A percentile compares a stretch with the other conserved stretches of the same genome.
phyloP scores from a whole-genome alignment of 2,797 vertebrate genomes.

The Hafferia zeledoni region DNA sequence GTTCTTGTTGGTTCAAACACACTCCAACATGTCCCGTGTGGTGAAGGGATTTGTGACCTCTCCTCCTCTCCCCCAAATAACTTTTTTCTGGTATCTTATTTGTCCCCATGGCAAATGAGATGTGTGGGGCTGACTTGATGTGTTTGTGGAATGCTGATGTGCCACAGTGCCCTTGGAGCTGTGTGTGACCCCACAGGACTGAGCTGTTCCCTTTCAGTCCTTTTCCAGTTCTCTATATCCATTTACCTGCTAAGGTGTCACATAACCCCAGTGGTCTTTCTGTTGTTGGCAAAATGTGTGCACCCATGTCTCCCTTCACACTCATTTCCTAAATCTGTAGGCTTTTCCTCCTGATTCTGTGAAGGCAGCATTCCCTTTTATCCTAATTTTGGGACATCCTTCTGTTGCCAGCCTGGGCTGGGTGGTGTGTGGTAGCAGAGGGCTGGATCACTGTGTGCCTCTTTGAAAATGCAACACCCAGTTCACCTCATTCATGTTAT shows the following conservation, averaged over 20 bases:
- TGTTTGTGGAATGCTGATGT: background rate
- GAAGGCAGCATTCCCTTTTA: background rate
- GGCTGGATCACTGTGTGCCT: background rate
- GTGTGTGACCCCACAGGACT: background rate
- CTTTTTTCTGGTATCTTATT: background rate
- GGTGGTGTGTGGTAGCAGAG: background rate
- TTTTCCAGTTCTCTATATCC: background rate
- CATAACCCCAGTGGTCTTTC: background rate
- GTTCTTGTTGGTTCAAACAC: background rate
- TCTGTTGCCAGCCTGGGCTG: background rate
- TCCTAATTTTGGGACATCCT: background rate
- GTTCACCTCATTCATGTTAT: background rate
- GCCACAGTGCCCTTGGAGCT: background rate
- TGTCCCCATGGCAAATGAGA: background rate
- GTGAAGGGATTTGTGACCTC: background rate
- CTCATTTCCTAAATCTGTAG: rapidly evolving
- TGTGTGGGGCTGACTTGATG: background rate
- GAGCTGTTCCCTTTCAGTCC: background rate
- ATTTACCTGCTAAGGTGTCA: background rate
- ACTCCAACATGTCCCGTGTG: background rate
- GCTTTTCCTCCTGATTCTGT: background rate
- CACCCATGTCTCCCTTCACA: background rate
- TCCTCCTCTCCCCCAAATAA: background rate
- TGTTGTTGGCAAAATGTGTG: background rate
- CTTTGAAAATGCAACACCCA: background rate